phyloP scores from a whole-genome alignment of 2,797 vertebrate genomes.

The Acrossocheilus fasciatus region DNA sequence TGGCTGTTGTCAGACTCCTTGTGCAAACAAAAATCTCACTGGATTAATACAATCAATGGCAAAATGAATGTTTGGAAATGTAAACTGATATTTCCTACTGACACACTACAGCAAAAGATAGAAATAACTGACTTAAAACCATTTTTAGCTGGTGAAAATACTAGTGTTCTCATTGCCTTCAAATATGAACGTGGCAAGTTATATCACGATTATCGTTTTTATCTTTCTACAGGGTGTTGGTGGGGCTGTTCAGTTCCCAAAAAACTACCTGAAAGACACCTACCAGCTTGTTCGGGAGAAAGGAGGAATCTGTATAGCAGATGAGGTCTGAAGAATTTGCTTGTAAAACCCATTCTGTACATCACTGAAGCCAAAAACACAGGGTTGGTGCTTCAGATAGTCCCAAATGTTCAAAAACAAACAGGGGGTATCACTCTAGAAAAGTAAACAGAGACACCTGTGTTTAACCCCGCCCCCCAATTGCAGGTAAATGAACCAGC shows the following conservation, averaged over 20 bases:
- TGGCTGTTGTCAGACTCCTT: too few relatives aligned
- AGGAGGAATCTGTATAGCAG: slow-evolving; percentile 90
- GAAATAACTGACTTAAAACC: too few relatives aligned
- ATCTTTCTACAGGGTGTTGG: slow-evolving; percentile 82
- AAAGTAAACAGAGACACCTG: neutral
- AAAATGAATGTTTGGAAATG: too few relatives aligned
- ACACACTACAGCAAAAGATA: too few relatives aligned
- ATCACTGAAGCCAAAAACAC: neutral
- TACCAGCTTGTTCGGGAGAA: slow-evolving; percentile 84
- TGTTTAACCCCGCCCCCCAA: neutral
- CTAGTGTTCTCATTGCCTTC: neutral
- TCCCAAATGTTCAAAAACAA: neutral
- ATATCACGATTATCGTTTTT: neutral
- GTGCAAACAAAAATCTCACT: too few relatives aligned
- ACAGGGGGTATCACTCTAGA: neutral
- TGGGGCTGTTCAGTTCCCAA: slow-evolving; percentile 91
- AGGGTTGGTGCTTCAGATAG: neutral
- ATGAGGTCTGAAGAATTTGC: slow-evolving; percentile 83
- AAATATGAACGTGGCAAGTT: neutral
- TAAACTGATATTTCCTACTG: too few relatives aligned
- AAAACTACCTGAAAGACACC: slow-evolving; percentile 87
- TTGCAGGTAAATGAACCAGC: neutral
- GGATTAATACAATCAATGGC: too few relatives aligned
- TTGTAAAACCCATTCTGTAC: neutral
- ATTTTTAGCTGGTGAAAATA: too few relatives aligned